phyloP scores from a whole-genome alignment of 2,113 vertebrate genomes.

The Monarcha castaneiventris region DNA sequence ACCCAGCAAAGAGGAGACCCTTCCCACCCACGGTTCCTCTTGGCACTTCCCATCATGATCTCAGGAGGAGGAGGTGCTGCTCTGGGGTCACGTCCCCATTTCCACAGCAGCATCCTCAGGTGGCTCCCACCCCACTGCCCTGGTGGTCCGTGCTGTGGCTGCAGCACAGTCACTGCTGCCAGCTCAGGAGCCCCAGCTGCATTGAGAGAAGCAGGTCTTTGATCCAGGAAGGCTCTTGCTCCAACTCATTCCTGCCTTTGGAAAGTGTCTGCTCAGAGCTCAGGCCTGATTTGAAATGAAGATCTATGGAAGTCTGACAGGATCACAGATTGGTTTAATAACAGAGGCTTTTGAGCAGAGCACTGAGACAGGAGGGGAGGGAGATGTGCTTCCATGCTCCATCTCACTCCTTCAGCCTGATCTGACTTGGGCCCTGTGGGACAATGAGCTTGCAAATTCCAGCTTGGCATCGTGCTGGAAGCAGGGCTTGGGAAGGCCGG shows the following conservation, averaged over 20 bases:
- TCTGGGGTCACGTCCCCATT: background rate
- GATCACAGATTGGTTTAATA: conserved; percentile 51
- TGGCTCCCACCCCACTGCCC: background rate
- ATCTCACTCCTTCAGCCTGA: background rate
- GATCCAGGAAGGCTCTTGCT: background rate
- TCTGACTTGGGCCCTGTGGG: background rate
- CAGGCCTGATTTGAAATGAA: conserved; percentile 11
- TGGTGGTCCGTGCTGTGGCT: background rate
- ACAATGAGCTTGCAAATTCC: background rate
- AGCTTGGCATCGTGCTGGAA: background rate
- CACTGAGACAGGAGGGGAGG: background rate
- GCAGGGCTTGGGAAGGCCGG: background rate
- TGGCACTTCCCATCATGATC: rapidly evolving
- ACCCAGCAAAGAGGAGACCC: background rate
- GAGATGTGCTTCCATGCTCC: background rate
- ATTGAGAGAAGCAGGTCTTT: background rate
- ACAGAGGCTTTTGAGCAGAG: background rate
- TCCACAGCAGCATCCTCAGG: background rate
- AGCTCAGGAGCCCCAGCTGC: background rate
- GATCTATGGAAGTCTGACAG: conserved; percentile 18
- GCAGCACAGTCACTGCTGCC: background rate
- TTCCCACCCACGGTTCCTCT: background rate
- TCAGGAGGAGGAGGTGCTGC: background rate
- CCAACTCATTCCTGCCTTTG: background rate
- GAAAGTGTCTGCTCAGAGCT: background rate